phyloP scores from a whole-genome alignment of 1,140 invertebrate genomes.

The Sinonovacula constricta region DNA sequence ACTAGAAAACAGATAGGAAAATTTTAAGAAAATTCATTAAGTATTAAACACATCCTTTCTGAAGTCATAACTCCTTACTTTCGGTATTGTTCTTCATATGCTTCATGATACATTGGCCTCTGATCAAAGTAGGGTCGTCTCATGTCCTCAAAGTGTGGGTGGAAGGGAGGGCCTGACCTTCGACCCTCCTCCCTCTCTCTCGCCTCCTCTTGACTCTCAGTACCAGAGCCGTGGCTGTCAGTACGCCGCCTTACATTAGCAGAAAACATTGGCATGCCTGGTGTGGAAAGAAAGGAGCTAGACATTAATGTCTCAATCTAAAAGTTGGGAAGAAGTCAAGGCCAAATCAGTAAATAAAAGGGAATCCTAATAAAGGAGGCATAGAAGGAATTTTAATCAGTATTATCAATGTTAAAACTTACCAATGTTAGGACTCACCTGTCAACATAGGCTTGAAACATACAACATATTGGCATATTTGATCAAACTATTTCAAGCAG shows the following conservation, averaged over 20 bases:
- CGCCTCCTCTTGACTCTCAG: constrained; percentile 75
- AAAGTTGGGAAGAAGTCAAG: constrained; percentile 2
- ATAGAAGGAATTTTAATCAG: no score
- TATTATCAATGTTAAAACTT: no score
- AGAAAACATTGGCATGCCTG: constrained; percentile 76
- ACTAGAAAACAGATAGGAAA: no score
- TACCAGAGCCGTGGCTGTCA: constrained; percentile 77
- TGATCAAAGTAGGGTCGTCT: constrained; percentile 66
- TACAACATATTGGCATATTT: no score
- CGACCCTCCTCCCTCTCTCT: constrained; percentile 69
- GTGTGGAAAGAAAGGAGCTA: constrained; percentile 9
- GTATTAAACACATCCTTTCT: no score
- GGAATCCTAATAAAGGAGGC: neutral
- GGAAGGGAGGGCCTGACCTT: neutral
- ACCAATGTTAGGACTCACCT: no score
- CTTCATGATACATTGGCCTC: constrained; percentile 68
- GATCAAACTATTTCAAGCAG: no score
- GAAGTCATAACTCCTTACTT: no score
- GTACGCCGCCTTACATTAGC: constrained; percentile 68
- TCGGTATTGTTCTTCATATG: no score
- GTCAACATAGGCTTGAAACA: no score
- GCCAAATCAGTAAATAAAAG: neutral
- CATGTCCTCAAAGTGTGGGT: constrained; percentile 35
- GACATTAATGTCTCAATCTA: no score
- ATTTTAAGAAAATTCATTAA: no score